A percentile compares a stretch with the other conserved stretches of the same genome.
Evolutionary conservation across 2,888 invertebrate species (phyloP).

Genomic region (Cataglyphis rosenhaueri): DNA sequence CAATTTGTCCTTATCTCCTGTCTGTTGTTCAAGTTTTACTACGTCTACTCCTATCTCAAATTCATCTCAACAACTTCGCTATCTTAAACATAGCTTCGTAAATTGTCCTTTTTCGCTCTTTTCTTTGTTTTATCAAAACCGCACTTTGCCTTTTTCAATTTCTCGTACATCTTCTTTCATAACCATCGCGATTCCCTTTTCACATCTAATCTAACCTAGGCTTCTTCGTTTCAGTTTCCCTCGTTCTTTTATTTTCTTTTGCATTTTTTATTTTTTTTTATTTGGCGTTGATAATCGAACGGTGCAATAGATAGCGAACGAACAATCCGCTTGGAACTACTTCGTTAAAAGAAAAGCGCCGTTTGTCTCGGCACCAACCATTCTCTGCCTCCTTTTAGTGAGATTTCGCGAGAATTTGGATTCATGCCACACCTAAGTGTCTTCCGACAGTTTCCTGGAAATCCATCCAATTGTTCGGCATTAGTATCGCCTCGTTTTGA

Average conservation of each 20-base stretch:
- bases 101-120: not conserved
- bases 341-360: conserved; percentile 50
- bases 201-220: conserved; percentile 36
- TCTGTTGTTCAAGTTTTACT: conserved; percentile 28
- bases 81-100: conserved; percentile 20
- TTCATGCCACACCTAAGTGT: conserved; percentile 68
- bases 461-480: conserved; percentile 65
- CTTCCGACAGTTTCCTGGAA: conserved; percentile 23
- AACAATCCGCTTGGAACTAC: conserved; percentile 27
- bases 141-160: not conserved
- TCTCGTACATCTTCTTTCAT: conserved; percentile 24
- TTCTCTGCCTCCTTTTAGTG: conserved; percentile 34
- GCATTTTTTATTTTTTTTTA: conserved; percentile 27
- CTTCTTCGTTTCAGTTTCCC: not conserved
- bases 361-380: conserved; percentile 37
- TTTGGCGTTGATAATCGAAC: conserved; percentile 44
- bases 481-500: conserved; percentile 68
- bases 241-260: conserved; percentile 27
- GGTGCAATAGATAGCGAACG: conserved; percentile 23
- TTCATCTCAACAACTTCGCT: conserved; percentile 6
- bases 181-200: conserved; percentile 39
- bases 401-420: conserved; percentile 66
- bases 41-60: conserved; percentile 34
- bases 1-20: conserved; percentile 43
- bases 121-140: conserved; percentile 24